A percentile compares a stretch with the other conserved stretches of the same genome.
Evolutionary conservation across 2,888 invertebrate genomes (phyloP).

Genomic region (Nomada goodeniana): DNA sequence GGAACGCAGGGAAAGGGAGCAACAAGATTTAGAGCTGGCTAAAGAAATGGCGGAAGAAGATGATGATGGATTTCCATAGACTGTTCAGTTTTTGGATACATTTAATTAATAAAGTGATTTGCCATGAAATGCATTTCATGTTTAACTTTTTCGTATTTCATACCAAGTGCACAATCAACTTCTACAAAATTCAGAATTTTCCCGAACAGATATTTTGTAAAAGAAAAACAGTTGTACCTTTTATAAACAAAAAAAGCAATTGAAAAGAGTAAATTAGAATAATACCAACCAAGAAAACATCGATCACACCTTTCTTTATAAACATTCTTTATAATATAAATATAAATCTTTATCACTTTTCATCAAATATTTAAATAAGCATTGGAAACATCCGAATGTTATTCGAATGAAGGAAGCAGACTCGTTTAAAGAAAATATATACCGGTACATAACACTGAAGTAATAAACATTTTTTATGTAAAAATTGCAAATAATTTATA

Average conservation of each 20-base stretch:
- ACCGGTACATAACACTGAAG: background rate
- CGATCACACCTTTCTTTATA: background rate
- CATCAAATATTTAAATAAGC: constrained; percentile 7
- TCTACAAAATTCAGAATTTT: background rate
- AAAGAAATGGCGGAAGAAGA: constrained; percentile 99
- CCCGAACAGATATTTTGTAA: constrained; percentile 9
- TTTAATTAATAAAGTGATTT: constrained; percentile 40
- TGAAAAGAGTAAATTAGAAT: constrained; percentile 6
- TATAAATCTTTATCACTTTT: background rate
- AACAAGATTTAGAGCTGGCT: constrained; percentile 99
- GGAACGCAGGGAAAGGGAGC: constrained; percentile 97
- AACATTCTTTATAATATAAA: background rate
- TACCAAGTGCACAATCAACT: background rate
- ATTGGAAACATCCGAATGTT: background rate
- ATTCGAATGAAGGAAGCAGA: background rate
- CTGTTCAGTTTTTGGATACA: constrained; percentile 3
- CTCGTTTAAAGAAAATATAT: background rate
- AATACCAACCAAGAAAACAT: constrained; percentile 5
- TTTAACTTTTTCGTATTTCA: constrained; percentile 27
- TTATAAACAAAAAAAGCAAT: background rate
- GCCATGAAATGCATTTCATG: background rate
- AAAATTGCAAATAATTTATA: constrained; percentile 20
- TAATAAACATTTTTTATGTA: constrained; percentile 6
- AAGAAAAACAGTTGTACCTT: constrained; percentile 5
- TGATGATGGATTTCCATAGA: constrained; percentile 92